Percentiles rank a stretch among this genome's conserved stretches.
Evolutionary conservation across 2,113 vertebrate species (phyloP).

Genomic region (Hemiscyllium ocellatum): DNA sequence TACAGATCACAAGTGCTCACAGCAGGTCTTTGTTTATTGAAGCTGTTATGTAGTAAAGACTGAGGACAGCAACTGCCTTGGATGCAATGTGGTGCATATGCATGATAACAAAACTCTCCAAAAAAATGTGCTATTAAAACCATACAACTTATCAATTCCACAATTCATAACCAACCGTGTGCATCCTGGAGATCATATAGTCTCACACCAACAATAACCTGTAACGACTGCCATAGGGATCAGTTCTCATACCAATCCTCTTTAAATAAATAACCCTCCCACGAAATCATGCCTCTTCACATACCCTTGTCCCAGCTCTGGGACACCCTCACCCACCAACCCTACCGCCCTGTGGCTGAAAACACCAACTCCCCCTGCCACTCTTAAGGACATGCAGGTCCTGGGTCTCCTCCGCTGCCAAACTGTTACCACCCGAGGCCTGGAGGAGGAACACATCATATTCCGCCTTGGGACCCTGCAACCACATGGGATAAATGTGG

Average conservation of each 20-base stretch:
- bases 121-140: background rate
- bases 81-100: background rate
- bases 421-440: too few species aligned
- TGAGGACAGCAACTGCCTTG: too few species aligned
- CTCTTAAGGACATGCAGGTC: too few species aligned
- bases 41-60: too few species aligned
- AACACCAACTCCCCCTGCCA: too few species aligned
- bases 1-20: background rate
- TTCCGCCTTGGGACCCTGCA: too few species aligned
- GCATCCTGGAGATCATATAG: background rate
- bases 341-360: too few species aligned
- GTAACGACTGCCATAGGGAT: background rate
- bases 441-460: too few species aligned
- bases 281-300: background rate
- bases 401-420: too few species aligned
- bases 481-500: too few species aligned
- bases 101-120: background rate
- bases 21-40: background rate
- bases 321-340: too few species aligned
- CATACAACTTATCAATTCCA: background rate
- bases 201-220: background rate
- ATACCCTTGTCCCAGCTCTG: too few species aligned
- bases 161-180: background rate
- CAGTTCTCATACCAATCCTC: background rate
- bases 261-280: background rate